Evolutionary conservation across 2,113 vertebrate species (phyloP), one percentile per base, ranked within the genome.

Genomic region (Gavia stellata): DNA sequence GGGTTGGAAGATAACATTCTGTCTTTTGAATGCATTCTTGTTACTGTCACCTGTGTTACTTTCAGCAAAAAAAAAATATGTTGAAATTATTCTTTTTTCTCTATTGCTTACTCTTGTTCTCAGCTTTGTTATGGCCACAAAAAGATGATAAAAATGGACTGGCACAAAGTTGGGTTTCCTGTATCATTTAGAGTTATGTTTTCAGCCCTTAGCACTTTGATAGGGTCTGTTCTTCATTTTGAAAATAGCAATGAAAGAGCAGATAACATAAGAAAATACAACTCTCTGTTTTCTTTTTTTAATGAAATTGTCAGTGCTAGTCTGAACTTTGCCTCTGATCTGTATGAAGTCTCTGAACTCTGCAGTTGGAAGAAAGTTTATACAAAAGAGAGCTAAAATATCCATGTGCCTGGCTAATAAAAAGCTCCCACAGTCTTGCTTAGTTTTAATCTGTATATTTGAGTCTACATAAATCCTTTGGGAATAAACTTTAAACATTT

Each of bases 131-230:
- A 93, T 50, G 84, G 94, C 55, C 94, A 93, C 93, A 95, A 92
- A 96, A 92, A 89, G 81, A 86, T 85, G 75, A 90, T 97, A 96
- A 94, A 96, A 97, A 94, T 81, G 89, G 78, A 81, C 82, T 96
- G 91, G 89, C 89, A 81, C 50, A 45, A 95, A 94, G 87, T 81
- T 92, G 21, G 42, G 26, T 90, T 96, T 96, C 77, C 67, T 93
- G 42, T 94, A 90, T 97, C 42, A 5, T 92, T 97, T 82, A 91
- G 77, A 89, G 71, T 94, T 91, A 84, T 91, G 94, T 96, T 97
- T 97, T 96, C 87, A 96, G 89, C 91, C 63, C 38, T 71, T 88
- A 92, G 91, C 81, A 52, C 81, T 91, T 94, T 90, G 85, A 78
- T 91, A 92, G 82, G 67, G 87, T 94, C 92, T 96, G 84, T 86